Percentiles rank a stretch among this genome's conserved stretches.
Evolutionary conservation across 2,888 invertebrate genomes (phyloP).

Genomic region (Rhyacophila evoluta): DNA sequence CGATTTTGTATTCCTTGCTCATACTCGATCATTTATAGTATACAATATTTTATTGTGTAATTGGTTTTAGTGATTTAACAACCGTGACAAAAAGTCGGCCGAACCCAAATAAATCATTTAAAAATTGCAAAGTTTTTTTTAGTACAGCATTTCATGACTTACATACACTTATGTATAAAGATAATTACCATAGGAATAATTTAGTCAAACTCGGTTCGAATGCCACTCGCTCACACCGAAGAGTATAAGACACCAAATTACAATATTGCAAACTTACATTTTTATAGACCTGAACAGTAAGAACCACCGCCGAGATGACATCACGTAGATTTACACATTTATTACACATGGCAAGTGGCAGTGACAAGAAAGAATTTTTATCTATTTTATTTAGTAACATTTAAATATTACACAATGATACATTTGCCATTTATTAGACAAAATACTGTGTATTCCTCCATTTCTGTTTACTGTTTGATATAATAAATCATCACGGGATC

Average conservation of each 20-base stretch:
- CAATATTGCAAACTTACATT: constrained; percentile 22
- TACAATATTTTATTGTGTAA: neutral
- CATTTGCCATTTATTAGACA: neutral
- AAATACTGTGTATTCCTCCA: neutral
- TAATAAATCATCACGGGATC: neutral
- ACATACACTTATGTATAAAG: constrained; percentile 38
- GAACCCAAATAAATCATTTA: neutral
- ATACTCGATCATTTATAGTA: neutral
- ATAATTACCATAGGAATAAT: constrained; percentile 9
- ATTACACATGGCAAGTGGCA: neutral
- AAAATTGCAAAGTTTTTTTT: neutral
- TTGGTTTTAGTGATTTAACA: constrained; percentile 14
- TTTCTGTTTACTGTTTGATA: neutral
- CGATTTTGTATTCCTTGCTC: constrained; percentile 33
- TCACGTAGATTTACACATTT: neutral
- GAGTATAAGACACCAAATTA: constrained; percentile 28
- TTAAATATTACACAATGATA: neutral
- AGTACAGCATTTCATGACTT: constrained; percentile 26
- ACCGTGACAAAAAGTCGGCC: neutral
- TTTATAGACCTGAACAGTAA: neutral
- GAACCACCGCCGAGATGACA: neutral
- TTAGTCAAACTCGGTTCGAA: constrained; percentile 41
- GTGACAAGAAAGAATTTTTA: neutral
- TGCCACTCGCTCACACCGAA: constrained; percentile 40
- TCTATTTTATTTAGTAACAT: neutral